phyloP scores from a whole-genome alignment of 2,888 invertebrate genomes.

The Cephus spinipes region DNA sequence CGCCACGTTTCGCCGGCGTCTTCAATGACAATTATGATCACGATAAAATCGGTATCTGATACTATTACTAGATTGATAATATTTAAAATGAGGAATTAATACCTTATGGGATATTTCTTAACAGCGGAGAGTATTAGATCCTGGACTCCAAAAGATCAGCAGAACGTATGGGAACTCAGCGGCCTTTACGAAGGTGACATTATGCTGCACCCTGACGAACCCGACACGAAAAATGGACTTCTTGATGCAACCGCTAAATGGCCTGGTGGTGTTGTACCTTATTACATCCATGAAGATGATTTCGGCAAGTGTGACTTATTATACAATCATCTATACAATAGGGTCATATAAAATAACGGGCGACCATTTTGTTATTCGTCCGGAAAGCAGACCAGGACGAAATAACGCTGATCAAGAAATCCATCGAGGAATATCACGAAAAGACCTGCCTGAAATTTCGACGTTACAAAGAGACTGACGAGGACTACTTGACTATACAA shows the following conservation, averaged over 20 bases:
- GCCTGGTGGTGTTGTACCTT: conserved; percentile 70
- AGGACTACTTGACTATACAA: conserved; percentile 72
- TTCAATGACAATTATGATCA: conserved; percentile 38
- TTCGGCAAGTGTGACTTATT: conserved; percentile 66
- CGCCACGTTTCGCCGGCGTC: conserved; percentile 36
- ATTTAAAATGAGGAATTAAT: not conserved
- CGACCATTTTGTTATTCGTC: not conserved
- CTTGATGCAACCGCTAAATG: conserved; percentile 67
- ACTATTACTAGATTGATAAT: conserved; percentile 5
- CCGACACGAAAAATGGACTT: conserved; percentile 64
- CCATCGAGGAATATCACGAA: conserved; percentile 72
- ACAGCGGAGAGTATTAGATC: conserved; percentile 55
- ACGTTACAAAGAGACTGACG: conserved; percentile 70
- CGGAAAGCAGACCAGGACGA: conserved; percentile 62
- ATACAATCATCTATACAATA: not conserved
- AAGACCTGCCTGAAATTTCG: conserved; percentile 75
- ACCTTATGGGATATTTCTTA: not conserved
- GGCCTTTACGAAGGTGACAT: conserved; percentile 75
- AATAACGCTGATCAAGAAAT: conserved; percentile 69
- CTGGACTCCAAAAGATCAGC: conserved; percentile 67
- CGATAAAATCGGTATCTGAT: conserved; percentile 40
- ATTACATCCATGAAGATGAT: conserved; percentile 68
- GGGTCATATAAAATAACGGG: conserved; percentile 1
- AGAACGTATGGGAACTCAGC: conserved; percentile 71
- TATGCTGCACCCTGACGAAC: conserved; percentile 65